A percentile compares a stretch with the other conserved stretches of the same genome.
Evolutionary conservation across 2,888 invertebrate genomes (phyloP).

Genomic region (Podabrus alpinus): DNA sequence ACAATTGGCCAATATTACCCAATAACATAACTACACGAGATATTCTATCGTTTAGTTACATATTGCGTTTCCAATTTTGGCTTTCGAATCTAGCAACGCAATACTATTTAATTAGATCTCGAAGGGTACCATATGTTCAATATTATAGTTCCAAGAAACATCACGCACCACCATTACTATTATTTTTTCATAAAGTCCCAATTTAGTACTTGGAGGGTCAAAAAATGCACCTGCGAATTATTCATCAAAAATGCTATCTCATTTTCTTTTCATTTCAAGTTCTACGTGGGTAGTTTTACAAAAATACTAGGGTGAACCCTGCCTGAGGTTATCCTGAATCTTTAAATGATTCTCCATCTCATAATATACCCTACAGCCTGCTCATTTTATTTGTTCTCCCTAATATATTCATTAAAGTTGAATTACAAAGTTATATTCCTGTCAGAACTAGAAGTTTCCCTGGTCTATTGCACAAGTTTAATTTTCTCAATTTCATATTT

Average conservation of each 20-base stretch:
- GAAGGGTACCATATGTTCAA: background rate
- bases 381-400: background rate
- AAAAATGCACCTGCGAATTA: background rate
- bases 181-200: background rate
- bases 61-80: background rate
- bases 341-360: background rate
- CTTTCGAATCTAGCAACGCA: background rate
- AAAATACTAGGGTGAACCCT: background rate
- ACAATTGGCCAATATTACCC: no score
- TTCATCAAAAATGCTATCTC: background rate
- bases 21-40: no score
- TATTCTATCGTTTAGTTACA: no score
- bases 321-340: background rate
- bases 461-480: background rate
- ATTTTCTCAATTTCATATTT: background rate
- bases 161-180: background rate
- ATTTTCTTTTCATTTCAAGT: background rate
- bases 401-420: no score
- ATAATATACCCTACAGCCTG: background rate
- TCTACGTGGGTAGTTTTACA: background rate
- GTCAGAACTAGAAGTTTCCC: no score
- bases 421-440: no score
- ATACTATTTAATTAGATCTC: background rate
- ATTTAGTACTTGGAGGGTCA: background rate
- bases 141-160: background rate